phyloP scores from a whole-genome alignment of 2,113 vertebrate species.

The Sylvia atricapilla region DNA sequence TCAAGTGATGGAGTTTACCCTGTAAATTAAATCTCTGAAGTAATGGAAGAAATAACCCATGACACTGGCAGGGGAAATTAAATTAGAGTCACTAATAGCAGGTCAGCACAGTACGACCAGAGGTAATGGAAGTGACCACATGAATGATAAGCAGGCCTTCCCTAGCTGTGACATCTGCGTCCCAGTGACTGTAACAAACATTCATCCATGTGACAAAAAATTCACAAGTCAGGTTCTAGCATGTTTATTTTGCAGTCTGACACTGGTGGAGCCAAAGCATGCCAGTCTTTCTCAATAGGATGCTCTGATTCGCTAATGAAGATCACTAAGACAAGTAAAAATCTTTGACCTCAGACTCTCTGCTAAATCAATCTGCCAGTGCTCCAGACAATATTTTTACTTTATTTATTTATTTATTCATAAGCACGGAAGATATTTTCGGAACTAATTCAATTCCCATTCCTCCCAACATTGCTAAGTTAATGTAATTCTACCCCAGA shows the following conservation, averaged over 20 bases:
- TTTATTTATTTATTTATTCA: not conserved
- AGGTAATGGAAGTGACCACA: slow-evolving; percentile 79
- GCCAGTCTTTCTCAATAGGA: slow-evolving; percentile 55
- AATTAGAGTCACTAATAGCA: slow-evolving; percentile 81
- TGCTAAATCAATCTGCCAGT: slow-evolving; percentile 57
- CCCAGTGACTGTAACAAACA: slow-evolving; percentile 52
- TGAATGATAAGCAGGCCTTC: slow-evolving; percentile 76
- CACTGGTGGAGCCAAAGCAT: slow-evolving; percentile 1
- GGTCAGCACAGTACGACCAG: slow-evolving; percentile 68
- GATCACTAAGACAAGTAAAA: slow-evolving; percentile 69
- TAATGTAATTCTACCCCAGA: not conserved
- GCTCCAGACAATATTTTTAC: not conserved
- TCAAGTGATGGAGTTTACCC: slow-evolving; percentile 70
- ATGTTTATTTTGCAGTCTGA: slow-evolving; percentile 38
- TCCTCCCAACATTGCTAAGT: not conserved
- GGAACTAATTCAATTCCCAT: slow-evolving; percentile 32
- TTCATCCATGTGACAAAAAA: slow-evolving; percentile 69
- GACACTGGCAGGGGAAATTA: slow-evolving; percentile 78
- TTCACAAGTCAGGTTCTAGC: slow-evolving; percentile 65
- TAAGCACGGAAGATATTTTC: slow-evolving; percentile 44
- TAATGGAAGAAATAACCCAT: slow-evolving; percentile 80
- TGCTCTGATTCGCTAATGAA: slow-evolving; percentile 55
- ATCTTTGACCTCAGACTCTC: not conserved
- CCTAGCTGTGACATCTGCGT: slow-evolving; percentile 68
- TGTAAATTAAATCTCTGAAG: slow-evolving; percentile 79